Conservation (phyloP, 2,113 vertebrate genomes). For the Microtus oregoni region DNA sequence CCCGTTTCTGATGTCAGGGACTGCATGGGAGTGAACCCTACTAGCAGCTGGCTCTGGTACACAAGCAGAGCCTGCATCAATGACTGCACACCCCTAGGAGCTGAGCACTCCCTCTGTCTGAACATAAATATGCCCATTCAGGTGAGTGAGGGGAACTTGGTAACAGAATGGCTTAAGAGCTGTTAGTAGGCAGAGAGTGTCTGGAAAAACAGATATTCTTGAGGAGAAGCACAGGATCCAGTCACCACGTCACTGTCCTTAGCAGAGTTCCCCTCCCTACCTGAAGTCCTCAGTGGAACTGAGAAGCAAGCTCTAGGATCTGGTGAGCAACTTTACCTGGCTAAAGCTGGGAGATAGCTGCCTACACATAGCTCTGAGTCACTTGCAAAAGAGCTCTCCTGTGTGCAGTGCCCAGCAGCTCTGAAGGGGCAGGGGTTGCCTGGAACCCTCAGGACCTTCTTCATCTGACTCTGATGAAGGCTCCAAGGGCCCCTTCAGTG, state of each 20-base stretch:
- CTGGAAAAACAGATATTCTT: too few species aligned
- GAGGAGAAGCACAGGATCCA: fast-evolving
- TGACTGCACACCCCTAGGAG: fast-evolving
- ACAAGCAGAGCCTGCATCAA: fast-evolving
- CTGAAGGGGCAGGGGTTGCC: not conserved
- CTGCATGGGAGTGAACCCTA: fast-evolving
- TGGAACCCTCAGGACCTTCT: fast-evolving
- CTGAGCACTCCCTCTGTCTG: fast-evolving
- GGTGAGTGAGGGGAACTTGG: not conserved
- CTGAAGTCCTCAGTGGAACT: fast-evolving
- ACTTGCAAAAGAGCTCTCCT: too few species aligned
- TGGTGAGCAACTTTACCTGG: fast-evolving
- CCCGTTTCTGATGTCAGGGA: too few species aligned
- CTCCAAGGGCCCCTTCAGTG: fast-evolving
- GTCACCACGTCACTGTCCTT: fast-evolving
- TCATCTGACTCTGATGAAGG: fast-evolving
- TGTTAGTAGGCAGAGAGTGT: fast-evolving
- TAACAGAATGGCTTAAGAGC: not conserved
- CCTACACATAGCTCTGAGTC: fast-evolving
- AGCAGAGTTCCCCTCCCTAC: not conserved
- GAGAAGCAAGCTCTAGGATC: fast-evolving
- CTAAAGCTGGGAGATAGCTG: fast-evolving
- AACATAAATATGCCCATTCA: fast-evolving
- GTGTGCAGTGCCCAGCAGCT: fast-evolving
- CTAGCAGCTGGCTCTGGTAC: not conserved